Conservation (phyloP, 2,113 vertebrate species). For the Xerus inauris region DNA sequence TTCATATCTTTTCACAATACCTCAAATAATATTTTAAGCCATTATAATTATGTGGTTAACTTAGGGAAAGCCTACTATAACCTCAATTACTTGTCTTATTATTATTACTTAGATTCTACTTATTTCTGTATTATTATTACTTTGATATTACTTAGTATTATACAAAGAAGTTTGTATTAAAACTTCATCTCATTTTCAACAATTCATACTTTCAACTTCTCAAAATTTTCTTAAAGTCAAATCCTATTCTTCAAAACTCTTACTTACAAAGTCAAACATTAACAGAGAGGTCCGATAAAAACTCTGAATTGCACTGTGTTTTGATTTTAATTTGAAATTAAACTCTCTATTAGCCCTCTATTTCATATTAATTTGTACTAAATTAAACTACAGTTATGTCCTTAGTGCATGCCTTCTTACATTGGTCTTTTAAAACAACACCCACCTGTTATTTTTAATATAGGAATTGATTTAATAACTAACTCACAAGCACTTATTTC, state of each 20-base stretch:
- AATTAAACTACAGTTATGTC: neutral
- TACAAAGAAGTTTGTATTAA: neutral
- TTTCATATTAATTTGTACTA: neutral
- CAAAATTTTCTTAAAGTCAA: neutral
- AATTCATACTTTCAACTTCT: neutral
- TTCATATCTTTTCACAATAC: neutral
- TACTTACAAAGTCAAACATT: neutral
- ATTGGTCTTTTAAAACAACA: neutral
- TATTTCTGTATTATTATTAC: too few species aligned
- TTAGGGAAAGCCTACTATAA: neutral
- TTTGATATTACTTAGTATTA: neutral
- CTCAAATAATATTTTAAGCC: neutral
- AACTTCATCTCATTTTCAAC: neutral
- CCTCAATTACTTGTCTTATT: neutral
- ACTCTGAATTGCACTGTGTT: neutral
- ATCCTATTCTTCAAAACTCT: neutral
- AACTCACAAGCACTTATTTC: neutral
- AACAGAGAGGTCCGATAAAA: neutral
- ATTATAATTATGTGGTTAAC: neutral
- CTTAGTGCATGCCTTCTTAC: neutral
- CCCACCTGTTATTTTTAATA: neutral
- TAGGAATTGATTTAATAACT: neutral
- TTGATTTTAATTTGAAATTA: slow-evolving; percentile 15
- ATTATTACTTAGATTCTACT: neutral
- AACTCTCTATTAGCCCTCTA: neutral